phyloP scores from a whole-genome alignment of 2,888 invertebrate genomes.

The Drosophila subquinaria region DNA sequence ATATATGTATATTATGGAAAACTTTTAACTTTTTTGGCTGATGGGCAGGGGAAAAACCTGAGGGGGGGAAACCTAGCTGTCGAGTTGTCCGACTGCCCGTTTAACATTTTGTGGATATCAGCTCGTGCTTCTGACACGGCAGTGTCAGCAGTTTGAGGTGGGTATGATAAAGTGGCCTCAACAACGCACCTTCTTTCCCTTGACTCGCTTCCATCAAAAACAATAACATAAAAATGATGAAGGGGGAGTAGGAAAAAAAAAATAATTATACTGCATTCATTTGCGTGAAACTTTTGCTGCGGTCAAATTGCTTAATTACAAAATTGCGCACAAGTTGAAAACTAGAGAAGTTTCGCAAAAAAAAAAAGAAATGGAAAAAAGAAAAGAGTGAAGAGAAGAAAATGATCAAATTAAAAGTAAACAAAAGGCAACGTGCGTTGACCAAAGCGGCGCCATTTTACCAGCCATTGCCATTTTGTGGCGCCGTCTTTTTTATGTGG shows the following conservation, averaged over 20 bases:
- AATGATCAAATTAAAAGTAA: conserved; percentile 81
- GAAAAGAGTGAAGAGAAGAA: conserved; percentile 23
- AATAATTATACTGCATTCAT: conserved; percentile 75
- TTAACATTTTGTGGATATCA: conserved; percentile 38
- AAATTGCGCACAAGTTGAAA: conserved; percentile 73
- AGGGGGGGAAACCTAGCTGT: not conserved
- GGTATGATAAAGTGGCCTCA: conserved; percentile 25
- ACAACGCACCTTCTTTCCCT: not conserved
- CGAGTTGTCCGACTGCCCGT: conserved; percentile 46
- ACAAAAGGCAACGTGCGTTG: conserved; percentile 76
- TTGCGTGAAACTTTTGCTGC: conserved; percentile 71
- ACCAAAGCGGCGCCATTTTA: conserved; percentile 75
- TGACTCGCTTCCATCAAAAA: conserved; percentile 15
- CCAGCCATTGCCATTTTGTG: conserved; percentile 51
- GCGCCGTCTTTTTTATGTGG: conserved; percentile 59
- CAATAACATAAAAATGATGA: not conserved
- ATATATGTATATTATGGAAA: conserved; percentile 53
- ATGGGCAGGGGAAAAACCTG: conserved; percentile 1
- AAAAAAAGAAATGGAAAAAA: not conserved
- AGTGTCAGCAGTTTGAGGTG: conserved; percentile 44
- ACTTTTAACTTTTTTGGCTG: conserved; percentile 53
- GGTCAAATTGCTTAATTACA: conserved; percentile 84
- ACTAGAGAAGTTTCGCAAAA: conserved; percentile 49
- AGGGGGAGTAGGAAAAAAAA: conserved; percentile 24
- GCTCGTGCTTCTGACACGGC: conserved; percentile 45